Evolutionary conservation across 2,888 invertebrate genomes (phyloP), one percentile per base, ranked within the genome.

Genomic region (Endomychus coccineus): DNA sequence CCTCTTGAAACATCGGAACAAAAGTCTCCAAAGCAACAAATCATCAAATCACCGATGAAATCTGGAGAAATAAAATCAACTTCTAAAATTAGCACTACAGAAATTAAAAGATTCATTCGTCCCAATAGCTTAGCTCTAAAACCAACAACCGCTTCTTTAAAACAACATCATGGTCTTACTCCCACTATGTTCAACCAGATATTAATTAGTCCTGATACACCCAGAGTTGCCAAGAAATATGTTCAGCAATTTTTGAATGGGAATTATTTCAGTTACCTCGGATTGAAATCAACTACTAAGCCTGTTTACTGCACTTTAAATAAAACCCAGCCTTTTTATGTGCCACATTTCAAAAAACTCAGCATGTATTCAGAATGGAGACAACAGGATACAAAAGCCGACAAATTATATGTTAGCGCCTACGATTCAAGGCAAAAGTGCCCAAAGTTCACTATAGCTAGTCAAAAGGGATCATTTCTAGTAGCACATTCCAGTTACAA

Each of bases 311-410:
- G 95, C 57, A 92, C 92, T 1, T 74, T 94, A 30, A 90, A 91
- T 63, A 81, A 90, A 49, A 87, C 91, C 1, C 95, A 96, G 61
- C 95, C 96, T 2, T 91, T 90, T 62, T 95, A 94, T 61, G 90
- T 94, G 39, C 84, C 83, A 1, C 87, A 88, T 52, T 81, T 85
- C 62, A 85, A 87, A 56, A 87, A 85, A 52, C 68, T 95, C 34
- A 95, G 94, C 24, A 96, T 96, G 95, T 96, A 96, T 63, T 92
- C 92, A 34, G 92, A 94, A 62, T 96, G 95, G 88, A 49, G 66
- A 39, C 66, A 67, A 48, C 65, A 66, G 45, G 66, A 66, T 41
- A 63, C 58, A 25, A 65, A 64, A 46, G 51, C 59, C 23, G 66
- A 67, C 44, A 63, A 62, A 39, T 47, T 64, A 43, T 66, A 59